Evolutionary conservation across 2,113 vertebrate species (phyloP).

Genomic region (Malurus cyaneus): DNA sequence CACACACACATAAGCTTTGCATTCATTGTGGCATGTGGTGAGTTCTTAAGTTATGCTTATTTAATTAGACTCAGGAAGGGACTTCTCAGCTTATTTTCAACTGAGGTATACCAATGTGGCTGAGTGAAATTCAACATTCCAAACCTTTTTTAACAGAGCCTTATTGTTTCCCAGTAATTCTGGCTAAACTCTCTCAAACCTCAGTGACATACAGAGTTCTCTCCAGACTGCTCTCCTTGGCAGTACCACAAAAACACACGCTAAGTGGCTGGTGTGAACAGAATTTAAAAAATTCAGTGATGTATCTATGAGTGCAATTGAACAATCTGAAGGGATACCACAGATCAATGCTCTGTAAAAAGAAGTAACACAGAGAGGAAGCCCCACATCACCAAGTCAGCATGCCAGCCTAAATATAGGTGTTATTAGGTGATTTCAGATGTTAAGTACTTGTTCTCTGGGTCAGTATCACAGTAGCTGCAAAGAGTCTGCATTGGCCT

Average conservation of each 20-base stretch:
- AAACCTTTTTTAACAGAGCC: background rate
- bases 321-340: background rate
- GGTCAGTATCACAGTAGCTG: background rate
- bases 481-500: background rate
- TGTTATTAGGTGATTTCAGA: background rate
- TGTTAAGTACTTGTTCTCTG: background rate
- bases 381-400: too few species aligned
- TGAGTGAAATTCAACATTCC: background rate
- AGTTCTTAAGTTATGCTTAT: background rate
- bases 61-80: background rate
- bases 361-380: background rate
- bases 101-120: background rate
- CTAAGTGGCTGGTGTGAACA: background rate
- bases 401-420: accelerated
- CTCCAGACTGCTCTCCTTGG: background rate
- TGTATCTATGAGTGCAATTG: background rate
- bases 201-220: background rate
- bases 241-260: background rate
- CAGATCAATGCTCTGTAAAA: background rate
- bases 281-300: background rate
- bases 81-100: background rate
- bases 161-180: background rate
- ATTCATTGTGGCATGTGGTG: background rate
- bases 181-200: background rate
- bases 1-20: background rate